Conservation (phyloP, 2,113 vertebrate genomes). For the Burhinus oedicnemus region DNA sequence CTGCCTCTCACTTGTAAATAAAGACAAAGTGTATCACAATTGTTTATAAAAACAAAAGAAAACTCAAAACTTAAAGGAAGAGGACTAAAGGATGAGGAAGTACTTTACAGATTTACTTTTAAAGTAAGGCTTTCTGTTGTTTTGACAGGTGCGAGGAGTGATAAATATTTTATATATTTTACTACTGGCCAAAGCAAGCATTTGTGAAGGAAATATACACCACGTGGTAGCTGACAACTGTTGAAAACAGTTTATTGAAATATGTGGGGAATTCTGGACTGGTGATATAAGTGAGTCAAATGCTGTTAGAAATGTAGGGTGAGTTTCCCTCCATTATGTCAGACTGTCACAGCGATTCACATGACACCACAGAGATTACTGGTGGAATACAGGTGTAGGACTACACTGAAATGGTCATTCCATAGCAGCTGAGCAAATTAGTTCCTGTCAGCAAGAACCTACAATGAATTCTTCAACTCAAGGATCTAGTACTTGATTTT, state of each 20-base stretch:
- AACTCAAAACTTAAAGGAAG: background rate
- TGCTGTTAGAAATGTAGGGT: background rate
- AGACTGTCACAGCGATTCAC: background rate
- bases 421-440: background rate
- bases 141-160: background rate
- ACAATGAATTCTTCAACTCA: background rate
- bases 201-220: background rate
- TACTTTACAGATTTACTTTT: background rate
- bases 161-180: background rate
- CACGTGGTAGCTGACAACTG: rapidly evolving
- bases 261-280: background rate
- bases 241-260: background rate
- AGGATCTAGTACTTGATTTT: background rate
- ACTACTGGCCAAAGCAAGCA: background rate
- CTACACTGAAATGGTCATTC: background rate
- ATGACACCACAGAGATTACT: background rate
- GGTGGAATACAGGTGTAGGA: background rate
- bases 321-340: background rate
- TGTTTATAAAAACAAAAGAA: background rate
- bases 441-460: background rate
- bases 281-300: background rate
- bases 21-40: background rate
- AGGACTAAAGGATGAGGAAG: background rate
- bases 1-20: background rate
- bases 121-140: background rate